Conservation (phyloP, 2,113 vertebrate genomes). For the Anarrhichthys ocellatus region DNA sequence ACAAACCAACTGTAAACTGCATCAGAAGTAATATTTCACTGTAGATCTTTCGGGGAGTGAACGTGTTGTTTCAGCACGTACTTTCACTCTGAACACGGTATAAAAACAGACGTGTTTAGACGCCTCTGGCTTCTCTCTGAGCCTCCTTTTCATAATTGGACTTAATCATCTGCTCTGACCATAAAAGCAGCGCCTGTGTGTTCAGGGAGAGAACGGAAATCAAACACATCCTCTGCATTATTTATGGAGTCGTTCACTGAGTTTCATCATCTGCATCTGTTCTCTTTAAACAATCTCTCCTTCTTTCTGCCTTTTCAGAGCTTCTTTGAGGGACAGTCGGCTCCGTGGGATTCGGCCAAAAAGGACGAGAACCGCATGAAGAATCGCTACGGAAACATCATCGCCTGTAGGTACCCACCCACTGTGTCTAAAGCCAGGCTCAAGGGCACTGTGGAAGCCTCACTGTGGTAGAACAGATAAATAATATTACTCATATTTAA, state of each 20-base stretch:
- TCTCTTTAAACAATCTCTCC: not conserved
- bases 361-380: constrained; percentile 99
- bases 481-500: no score
- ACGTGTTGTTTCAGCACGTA: constrained; percentile 11
- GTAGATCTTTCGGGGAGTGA: not conserved
- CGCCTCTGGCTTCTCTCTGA: constrained; percentile 22
- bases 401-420: constrained; percentile 90
- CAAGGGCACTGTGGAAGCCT: no score
- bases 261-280: constrained; percentile 2
- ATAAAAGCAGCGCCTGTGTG: constrained; percentile 12
- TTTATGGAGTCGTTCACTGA: constrained; percentile 18
- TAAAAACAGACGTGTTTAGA: not conserved
- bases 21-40: not conserved
- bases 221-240: constrained; percentile 47
- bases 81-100: not conserved
- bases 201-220: constrained; percentile 26
- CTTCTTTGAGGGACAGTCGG: constrained; percentile 98
- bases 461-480: not conserved
- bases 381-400: constrained; percentile 99
- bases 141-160: constrained; percentile 44
- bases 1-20: not conserved
- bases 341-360: constrained; percentile 96
- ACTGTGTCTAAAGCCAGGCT: no score
- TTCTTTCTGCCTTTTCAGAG: constrained; percentile 82
- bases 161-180: constrained; percentile 45